Evolutionary conservation across 2,113 vertebrate species (phyloP).

Genomic region (Polypterus senegalus): DNA sequence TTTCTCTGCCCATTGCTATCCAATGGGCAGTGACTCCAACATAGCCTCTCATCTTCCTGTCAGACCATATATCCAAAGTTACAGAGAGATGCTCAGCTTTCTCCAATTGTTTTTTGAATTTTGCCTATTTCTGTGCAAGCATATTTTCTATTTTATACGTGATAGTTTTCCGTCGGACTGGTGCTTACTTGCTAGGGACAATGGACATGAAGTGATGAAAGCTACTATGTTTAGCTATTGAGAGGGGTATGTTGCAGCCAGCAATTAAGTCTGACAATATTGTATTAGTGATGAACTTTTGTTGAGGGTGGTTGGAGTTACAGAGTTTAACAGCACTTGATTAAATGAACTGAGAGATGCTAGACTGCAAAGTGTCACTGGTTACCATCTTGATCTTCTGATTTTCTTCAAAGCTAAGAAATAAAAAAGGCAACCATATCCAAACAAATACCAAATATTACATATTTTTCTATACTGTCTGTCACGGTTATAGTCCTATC

Average conservation of each 20-base stretch:
- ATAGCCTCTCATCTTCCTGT: constrained; percentile 19
- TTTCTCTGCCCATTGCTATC: not conserved
- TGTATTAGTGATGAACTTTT: constrained; percentile 16
- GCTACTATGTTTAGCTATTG: constrained; percentile 12
- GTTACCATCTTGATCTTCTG: not conserved
- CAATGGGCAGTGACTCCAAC: constrained; percentile 17
- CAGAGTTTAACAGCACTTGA: not conserved
- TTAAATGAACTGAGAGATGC: constrained; percentile 14
- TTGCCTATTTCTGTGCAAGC: constrained; percentile 8
- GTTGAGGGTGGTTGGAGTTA: constrained; percentile 12
- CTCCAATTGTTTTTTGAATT: constrained; percentile 13
- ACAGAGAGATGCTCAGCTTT: constrained; percentile 14
- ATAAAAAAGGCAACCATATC: no score
- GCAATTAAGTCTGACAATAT: constrained; percentile 18
- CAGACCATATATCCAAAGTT: constrained; percentile 18
- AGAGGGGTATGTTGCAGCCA: constrained; percentile 17
- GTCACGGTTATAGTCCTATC: no score
- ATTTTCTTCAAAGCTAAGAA: no score
- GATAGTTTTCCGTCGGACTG: constrained; percentile 10
- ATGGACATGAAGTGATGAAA: constrained; percentile 15
- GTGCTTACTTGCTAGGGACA: constrained; percentile 10
- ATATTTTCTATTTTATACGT: constrained; percentile 10
- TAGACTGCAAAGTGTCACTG: constrained; percentile 1
- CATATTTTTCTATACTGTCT: no score
- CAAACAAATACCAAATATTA: no score